Evolutionary conservation across 2,113 vertebrate genomes (phyloP), one percentile per base, ranked within the genome.

Genomic region (Gadus chalcogrammus): DNA sequence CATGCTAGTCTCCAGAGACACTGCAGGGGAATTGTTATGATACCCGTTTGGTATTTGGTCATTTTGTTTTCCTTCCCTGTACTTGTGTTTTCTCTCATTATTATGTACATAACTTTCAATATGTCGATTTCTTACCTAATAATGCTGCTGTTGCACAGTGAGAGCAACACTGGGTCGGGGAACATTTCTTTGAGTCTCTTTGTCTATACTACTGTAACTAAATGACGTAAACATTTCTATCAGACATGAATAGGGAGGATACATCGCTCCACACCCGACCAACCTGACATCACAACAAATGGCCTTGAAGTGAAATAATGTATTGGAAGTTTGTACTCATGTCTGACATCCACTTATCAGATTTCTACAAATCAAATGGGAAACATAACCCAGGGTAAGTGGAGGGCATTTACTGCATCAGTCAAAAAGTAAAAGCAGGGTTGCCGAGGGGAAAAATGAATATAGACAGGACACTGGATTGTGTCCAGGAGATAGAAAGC

Each of bases 351-450:
- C 55, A n/a, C 55, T 58, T n/a, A 58, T n/a, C 55, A 17, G 55
- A 58, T 58, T 58, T 58, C 55, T 58, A 58, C 55, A 58, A 58
- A 58, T 58, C 55, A 58, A 58, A 58, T 58, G n/a, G 55, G 55
- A 58, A 58, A 58, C 55, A n/a, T 16, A 58, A n/a, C 55, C n/a
- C 55, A 6, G 55, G n/a, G 55, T 17, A n/a, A 58, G n/a, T 16
- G 55, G n/a, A 5, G 55, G 5, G n/a, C 15, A 58, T 58, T 58
- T 17, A 58, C 15, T 9, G 42, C 42, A 58, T 58, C 15, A 58
- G 55, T 58, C 15, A 58, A 6, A n/a, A 16, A n/a, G n/a, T n/a
- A 17, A 58, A 17, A 16, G 15, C 5, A 58, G 3, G n/a, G 55
- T 58, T 58, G 55, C n/a, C 8, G 55, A 58, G 55, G 55, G 15